Conservation (phyloP, 2,797 vertebrate genomes). For the Antrozous pallidus region DNA sequence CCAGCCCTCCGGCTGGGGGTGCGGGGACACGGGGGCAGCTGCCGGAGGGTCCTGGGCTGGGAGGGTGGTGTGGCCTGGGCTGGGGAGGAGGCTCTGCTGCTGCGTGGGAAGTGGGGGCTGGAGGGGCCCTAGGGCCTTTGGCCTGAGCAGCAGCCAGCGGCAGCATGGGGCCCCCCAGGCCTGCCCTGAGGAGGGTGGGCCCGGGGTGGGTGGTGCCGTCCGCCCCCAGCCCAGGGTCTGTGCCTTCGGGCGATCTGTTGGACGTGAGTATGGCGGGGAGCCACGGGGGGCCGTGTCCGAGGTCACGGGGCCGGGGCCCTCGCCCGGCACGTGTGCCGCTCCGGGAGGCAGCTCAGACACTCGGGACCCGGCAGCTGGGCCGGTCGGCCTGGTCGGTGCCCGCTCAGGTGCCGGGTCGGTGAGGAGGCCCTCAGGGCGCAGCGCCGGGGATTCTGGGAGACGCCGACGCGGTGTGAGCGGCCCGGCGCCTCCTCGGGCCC, state of each 20-base stretch:
- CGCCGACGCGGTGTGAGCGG: rapidly evolving
- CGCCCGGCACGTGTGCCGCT: rapidly evolving
- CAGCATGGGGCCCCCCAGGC: no score
- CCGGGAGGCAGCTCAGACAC: neutral
- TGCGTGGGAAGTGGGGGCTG: neutral
- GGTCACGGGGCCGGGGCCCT: neutral
- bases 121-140: rapidly evolving
- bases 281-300: rapidly evolving
- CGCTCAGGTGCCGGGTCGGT: neutral
- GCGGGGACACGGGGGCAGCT: neutral
- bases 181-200: neutral
- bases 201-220: neutral
- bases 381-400: rapidly evolving
- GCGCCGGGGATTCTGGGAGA: rapidly evolving
- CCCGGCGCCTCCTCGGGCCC: neutral
- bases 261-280: neutral
- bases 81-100: neutral
- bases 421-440: rapidly evolving
- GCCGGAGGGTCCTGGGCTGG: neutral
- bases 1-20: no score
- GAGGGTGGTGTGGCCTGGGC: no score
- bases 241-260: neutral
- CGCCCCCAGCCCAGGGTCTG: neutral
- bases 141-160: neutral
- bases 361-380: neutral